These are phyloP conservation scores for Apeira syringaria DNA, from an alignment of 2,888 invertebrate genomes.

Conservation along the genomic window DNA sequence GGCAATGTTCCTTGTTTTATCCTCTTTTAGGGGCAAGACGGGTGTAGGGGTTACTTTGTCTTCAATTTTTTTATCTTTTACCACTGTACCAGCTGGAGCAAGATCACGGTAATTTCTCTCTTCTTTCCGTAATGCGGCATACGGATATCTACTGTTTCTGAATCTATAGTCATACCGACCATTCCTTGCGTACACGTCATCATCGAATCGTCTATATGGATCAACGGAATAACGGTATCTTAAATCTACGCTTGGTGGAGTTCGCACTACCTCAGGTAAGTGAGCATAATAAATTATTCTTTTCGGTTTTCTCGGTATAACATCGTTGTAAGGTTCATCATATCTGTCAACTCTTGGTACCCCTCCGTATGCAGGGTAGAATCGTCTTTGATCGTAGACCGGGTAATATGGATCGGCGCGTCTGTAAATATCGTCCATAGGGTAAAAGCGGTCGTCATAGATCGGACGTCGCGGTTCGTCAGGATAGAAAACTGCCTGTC, in stretches of 20 bases:
- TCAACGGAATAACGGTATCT: constrained; percentile 78
- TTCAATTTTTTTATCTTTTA: constrained; percentile 70
- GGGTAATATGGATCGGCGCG: constrained; percentile 68
- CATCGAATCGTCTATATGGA: constrained; percentile 70
- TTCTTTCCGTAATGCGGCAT: constrained; percentile 70
- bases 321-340: constrained; percentile 69
- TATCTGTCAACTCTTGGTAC: constrained; percentile 66
- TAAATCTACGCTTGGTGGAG: constrained; percentile 82
- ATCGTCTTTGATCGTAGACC: constrained; percentile 62
- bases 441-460: constrained; percentile 67
- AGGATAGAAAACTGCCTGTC: constrained; percentile 76
- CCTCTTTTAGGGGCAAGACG: constrained; percentile 68
- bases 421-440: constrained; percentile 65
- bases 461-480: constrained; percentile 70
- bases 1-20: constrained; percentile 45
- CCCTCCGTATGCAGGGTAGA: constrained; percentile 46
- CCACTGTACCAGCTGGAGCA: constrained; percentile 62
- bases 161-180: constrained; percentile 76
- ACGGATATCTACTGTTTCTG: constrained; percentile 63
- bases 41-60: constrained; percentile 77
- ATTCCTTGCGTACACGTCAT: constrained; percentile 62
- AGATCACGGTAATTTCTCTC: constrained; percentile 74
- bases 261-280: constrained; percentile 86
- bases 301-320: constrained; percentile 75
- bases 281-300: constrained; percentile 89